Base-by-base conservation (phyloP, 2,113 vertebrate genomes). In the Acanthisitta chloris region DNA sequence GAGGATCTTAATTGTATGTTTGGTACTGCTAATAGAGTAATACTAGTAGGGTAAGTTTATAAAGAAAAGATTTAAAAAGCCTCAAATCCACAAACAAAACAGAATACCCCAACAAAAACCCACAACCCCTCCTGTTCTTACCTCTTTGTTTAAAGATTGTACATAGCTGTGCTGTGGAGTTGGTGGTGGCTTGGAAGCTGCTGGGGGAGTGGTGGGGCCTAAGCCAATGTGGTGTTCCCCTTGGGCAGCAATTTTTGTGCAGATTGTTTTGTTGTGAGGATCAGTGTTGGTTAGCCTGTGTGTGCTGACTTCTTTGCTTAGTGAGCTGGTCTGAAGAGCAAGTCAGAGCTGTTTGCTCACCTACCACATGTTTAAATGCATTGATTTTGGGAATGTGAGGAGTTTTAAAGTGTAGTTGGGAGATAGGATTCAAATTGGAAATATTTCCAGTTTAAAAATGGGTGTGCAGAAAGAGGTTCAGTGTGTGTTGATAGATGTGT, bases 281-380 rank as follows among this genome's bases (percentile, higher is more conserved):
- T 67, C n/a, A 6, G 21, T 1, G 1, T 34, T n/a, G n/a, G n/a
- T n/a, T 45, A 24, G 67, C 33, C 48, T 74, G 8, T 8, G 0
- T 23, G 20, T 17, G 11, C 46, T 34, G 65, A 10, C 16, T 58
- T 6, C 2, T 0, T 54, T 65, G 42, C 58, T 61, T 34, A 17
- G 45, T 24, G 42, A 70, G 51, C 46, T 62, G 4, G 4, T 62
- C 29, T 25, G 61, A 62, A 49, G 42, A 85, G 23, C 11, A 29
- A 4, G 34, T 33, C 3, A 1, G 69, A 59, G 62, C 7, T 40
- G 14, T 8, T 66, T 2, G 1, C 21, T 85, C 20, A 8, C 43
- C 43, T 66, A 4, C 29, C 9, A 5, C 0, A 0, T 25, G 34
- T 87, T 81, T 54, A 12, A 67, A 2, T 10, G 21, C 40, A 17